Evolutionary conservation across 2,797 vertebrate genomes (phyloP), one percentile per base, ranked within the genome.

Genomic region (Pristis pectinata): DNA sequence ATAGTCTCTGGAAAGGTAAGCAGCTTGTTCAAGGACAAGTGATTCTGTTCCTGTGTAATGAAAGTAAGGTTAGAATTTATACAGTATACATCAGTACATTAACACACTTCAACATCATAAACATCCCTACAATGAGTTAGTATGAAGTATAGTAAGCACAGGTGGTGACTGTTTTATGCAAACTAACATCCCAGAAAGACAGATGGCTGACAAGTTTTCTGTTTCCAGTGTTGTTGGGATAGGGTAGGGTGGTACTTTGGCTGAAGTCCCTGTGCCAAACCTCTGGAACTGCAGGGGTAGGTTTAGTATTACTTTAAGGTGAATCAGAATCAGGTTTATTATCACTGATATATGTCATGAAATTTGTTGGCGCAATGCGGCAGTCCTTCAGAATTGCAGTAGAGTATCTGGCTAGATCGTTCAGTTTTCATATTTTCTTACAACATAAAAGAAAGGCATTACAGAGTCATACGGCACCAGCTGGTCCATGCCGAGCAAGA

Each of bases 1-100:
- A 99, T 99, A 95, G 98, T 99, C 97, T 98, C 98, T 94, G 98
- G 98, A 96, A 99, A 99, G 98, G 98, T 98, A 95, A 97, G 97
- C 95, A 94, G 19, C 34, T 41, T 24, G 27, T 67, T 61, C 37
- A 19, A 64, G n/a, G 59, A 17, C 64, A 24, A 10, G 0, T 91
- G 61, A 9, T 64, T 41, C 59, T 67, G 19, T 24, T n/a, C 87
- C 61, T 67, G 61, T 67, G n/a, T 10, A 67, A 41, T 91, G 59
- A 64, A 87, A 91, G 91, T 64, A 64, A 91, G n/a, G 87, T 91
- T 91, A 27, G n/a, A 91, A 64, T 64, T 64, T 24, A 41, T 24
- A 11, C 59, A 91, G 87, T 9, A 67, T 19, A 1, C 37, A 22
- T 64, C 56, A 56, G 70, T 70, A 70, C 19, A 22, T 19, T 15